phyloP scores from a whole-genome alignment of 2,113 vertebrate genomes.

The Engraulis encrasicolus region DNA sequence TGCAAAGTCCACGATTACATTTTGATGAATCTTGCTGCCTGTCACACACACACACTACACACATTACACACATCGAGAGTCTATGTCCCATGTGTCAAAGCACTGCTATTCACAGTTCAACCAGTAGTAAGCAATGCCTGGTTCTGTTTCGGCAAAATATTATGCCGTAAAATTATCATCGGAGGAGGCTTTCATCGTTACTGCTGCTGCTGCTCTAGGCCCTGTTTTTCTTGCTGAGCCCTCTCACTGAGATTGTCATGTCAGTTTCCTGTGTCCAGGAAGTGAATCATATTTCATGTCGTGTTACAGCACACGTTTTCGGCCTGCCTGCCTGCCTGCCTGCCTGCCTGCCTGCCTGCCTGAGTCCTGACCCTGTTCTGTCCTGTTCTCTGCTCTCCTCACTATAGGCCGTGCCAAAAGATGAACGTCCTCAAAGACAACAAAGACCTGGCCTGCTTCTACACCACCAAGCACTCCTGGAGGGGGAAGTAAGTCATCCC shows the following conservation, averaged over 20 bases:
- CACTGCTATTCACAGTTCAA: too few relatives aligned
- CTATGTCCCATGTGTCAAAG: too few relatives aligned
- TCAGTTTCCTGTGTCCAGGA: constrained; percentile 13
- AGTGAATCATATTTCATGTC: not conserved
- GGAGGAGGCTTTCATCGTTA: too few relatives aligned
- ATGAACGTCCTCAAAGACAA: constrained; percentile 99
- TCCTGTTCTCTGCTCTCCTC: too few relatives aligned
- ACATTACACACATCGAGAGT: not conserved
- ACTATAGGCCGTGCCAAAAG: constrained; percentile 85
- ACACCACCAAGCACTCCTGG: constrained; percentile 99
- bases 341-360: too few relatives aligned
- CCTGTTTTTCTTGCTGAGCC: constrained; percentile 6
- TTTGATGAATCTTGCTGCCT: not conserved
- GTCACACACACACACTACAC: not conserved
- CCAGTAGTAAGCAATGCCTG: not conserved
- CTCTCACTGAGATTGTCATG: not conserved
- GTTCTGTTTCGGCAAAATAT: not conserved
- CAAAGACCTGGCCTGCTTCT: constrained; percentile 98
- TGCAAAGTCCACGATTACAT: not conserved
- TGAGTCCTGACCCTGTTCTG: constrained; percentile 18
- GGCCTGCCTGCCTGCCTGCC: too few relatives aligned
- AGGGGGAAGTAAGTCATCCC: constrained; percentile 91
- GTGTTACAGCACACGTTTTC: not conserved
- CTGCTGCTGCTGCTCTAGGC: too few relatives aligned
- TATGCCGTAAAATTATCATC: not conserved